phyloP scores from a whole-genome alignment of 2,113 vertebrate genomes.

The Nibea coibor region DNA sequence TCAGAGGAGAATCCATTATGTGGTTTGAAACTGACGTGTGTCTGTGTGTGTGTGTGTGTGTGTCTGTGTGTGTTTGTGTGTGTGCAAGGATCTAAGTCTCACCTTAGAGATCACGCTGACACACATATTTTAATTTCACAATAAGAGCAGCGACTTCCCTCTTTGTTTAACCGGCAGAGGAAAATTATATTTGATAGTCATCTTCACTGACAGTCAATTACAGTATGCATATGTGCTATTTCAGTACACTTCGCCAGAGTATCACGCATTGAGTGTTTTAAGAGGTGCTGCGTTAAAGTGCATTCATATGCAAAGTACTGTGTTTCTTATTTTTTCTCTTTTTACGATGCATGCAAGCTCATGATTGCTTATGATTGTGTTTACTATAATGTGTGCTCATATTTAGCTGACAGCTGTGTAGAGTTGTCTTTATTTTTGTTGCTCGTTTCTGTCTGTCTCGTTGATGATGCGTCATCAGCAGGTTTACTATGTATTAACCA shows the following conservation, averaged over 20 bases:
- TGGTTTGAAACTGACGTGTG: neutral
- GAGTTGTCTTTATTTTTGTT: neutral
- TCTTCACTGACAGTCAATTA: neutral
- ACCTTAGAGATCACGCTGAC: neutral
- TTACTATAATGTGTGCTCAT: neutral
- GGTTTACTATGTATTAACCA: conserved; percentile 32
- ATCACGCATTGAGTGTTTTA: neutral
- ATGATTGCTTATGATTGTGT: too few species aligned
- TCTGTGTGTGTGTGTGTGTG: too few species aligned
- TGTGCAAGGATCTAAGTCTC: neutral
- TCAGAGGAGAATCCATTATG: conserved; percentile 9
- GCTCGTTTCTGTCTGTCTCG: neutral
- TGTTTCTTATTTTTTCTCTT: neutral
- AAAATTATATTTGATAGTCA: neutral
- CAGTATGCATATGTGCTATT: neutral
- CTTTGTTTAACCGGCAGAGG: neutral
- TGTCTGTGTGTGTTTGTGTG: too few species aligned
- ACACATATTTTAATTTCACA: neutral
- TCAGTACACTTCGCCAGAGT: neutral
- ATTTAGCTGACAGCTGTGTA: neutral
- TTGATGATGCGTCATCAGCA: neutral
- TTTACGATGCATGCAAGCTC: neutral
- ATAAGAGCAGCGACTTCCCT: neutral
- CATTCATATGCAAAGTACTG: neutral
- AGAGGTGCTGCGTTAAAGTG: neutral